Evolutionary conservation across 2,797 vertebrate species (phyloP).

Genomic region (Anniella stebbinsi): DNA sequence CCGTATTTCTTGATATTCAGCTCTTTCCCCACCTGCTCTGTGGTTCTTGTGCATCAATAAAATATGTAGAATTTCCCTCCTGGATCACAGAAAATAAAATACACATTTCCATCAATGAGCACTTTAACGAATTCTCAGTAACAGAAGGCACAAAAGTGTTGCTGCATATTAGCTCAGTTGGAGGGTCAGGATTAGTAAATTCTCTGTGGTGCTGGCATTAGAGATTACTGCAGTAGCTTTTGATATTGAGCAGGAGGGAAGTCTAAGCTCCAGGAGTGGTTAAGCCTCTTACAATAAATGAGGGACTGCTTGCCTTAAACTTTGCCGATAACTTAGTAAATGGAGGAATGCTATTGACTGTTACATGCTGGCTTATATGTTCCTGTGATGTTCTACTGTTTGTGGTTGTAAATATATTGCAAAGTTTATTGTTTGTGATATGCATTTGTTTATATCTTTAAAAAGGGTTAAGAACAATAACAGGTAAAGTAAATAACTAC

Average conservation of each 20-base stretch:
- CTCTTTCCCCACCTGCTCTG: background rate
- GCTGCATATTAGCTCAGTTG: background rate
- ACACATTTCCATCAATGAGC: conserved; percentile 1
- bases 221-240: conserved; percentile 9
- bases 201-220: conserved; percentile 22
- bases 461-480: too few relatives aligned
- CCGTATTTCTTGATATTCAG: background rate
- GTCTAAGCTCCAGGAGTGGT: conserved; percentile 33
- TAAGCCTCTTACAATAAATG: conserved; percentile 49
- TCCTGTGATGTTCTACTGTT: too few relatives aligned
- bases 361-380: conserved; percentile 4
- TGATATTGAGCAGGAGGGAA: conserved; percentile 32
- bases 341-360: conserved; percentile 19
- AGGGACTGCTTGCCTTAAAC: conserved; percentile 28
- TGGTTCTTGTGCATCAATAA: background rate
- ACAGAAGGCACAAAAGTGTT: background rate
- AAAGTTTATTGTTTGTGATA: too few relatives aligned
- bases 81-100: background rate
- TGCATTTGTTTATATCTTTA: too few relatives aligned
- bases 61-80: background rate
- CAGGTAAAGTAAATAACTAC: too few relatives aligned
- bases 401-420: too few relatives aligned
- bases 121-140: conserved; percentile 8
- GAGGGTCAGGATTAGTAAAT: conserved; percentile 31
- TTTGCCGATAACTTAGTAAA: conserved; percentile 37